phyloP scores from a whole-genome alignment of 2,797 vertebrate genomes.

The Chromis chromis region DNA sequence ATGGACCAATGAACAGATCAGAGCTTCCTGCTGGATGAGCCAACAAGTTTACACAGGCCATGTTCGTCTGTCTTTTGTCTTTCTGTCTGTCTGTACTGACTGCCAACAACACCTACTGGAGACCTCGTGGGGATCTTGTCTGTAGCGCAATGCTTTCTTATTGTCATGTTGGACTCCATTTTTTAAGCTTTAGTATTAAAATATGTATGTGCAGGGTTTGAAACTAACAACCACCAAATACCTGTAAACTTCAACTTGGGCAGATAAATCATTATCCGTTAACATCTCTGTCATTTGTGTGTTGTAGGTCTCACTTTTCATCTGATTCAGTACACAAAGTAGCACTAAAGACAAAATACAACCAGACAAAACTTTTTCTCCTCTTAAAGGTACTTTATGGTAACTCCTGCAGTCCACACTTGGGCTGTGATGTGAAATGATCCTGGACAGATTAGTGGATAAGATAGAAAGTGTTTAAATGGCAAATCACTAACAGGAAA shows the following conservation, averaged over 20 bases:
- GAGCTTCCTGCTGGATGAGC: slow-evolving; percentile 57
- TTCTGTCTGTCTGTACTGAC: slow-evolving; percentile 62
- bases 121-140: slow-evolving; percentile 35
- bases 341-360: background rate
- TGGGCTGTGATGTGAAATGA: slow-evolving; percentile 10
- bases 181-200: slow-evolving; percentile 66
- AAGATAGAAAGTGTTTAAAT: background rate
- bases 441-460: background rate
- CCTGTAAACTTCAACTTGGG: slow-evolving; percentile 17
- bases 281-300: slow-evolving; percentile 28
- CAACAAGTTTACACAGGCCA: slow-evolving; percentile 57
- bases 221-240: slow-evolving; percentile 34
- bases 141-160: slow-evolving; percentile 55
- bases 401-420: background rate
- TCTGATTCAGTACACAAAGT: slow-evolving; percentile 13
- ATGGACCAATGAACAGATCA: slow-evolving; percentile 63
- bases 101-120: slow-evolving; percentile 53
- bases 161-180: slow-evolving; percentile 51
- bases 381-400: background rate
- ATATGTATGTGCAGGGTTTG: slow-evolving; percentile 26
- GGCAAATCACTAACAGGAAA: background rate
- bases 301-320: slow-evolving; percentile 11
- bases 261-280: slow-evolving; percentile 23
- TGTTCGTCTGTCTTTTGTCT: slow-evolving; percentile 44
- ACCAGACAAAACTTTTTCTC: background rate